These are phyloP conservation scores for Podilymbus podiceps DNA, from an alignment of 2,113 vertebrate species.

Conservation along the genomic window DNA sequence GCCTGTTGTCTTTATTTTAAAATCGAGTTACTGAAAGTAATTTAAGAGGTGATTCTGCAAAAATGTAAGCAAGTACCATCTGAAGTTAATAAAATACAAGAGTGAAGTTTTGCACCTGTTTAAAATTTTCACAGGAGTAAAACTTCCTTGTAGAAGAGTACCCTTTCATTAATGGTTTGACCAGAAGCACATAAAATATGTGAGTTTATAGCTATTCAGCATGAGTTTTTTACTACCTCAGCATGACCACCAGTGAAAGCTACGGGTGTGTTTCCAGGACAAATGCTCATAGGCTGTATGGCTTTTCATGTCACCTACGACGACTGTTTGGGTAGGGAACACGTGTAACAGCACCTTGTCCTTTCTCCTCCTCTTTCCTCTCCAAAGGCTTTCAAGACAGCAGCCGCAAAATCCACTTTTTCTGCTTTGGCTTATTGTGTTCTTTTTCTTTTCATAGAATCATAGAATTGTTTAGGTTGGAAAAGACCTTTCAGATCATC, in stretches of 20 bases:
- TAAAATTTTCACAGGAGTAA: not conserved
- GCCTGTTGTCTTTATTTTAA: not conserved
- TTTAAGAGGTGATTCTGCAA: not conserved
- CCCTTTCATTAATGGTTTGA: not conserved
- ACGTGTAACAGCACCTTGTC: not conserved
- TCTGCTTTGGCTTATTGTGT: not conserved
- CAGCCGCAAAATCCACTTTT: not conserved
- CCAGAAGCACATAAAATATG: not conserved
- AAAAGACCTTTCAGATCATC: too few species aligned
- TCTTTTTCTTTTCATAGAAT: not conserved
- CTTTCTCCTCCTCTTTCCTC: not conserved
- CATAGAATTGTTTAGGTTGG: too few species aligned
- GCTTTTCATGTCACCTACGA: not conserved
- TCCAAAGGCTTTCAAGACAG: not conserved
- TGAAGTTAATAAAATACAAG: not conserved
- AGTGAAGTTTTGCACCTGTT: not conserved
- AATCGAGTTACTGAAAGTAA: not conserved
- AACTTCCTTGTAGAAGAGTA: not conserved
- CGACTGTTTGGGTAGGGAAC: not conserved
- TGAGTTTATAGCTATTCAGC: not conserved
- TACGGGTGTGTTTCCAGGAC: not conserved
- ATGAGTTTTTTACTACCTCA: not conserved
- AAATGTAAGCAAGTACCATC: not conserved
- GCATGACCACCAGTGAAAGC: not conserved
- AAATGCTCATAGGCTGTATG: not conserved